These are phyloP conservation scores for Gambusia affinis DNA, from an alignment of 2,113 vertebrate genomes.

Conservation along the genomic window DNA sequence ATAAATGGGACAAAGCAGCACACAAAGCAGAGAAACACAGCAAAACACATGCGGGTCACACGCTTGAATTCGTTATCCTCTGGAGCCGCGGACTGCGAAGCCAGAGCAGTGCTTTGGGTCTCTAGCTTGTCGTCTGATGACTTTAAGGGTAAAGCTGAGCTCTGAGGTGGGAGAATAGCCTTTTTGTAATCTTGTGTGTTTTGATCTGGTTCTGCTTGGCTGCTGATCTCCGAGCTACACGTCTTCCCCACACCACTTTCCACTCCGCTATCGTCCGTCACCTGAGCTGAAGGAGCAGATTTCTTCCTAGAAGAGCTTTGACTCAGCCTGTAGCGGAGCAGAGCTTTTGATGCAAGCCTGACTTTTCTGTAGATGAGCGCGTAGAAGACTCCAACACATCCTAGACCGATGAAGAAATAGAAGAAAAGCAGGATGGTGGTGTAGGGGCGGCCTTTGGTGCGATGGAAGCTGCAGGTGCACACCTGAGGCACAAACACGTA, in stretches of 20 bases:
- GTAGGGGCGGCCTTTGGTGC: slow-evolving; percentile 83
- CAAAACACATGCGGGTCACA: slow-evolving; percentile 62
- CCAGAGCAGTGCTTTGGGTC: not conserved
- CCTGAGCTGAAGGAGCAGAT: slow-evolving; percentile 33
- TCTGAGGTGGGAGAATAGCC: not conserved
- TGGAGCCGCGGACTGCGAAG: slow-evolving; percentile 39
- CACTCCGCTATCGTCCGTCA: slow-evolving; percentile 79
- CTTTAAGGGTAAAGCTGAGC: not conserved
- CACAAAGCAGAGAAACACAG: slow-evolving; percentile 78
- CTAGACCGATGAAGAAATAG: slow-evolving; percentile 86
- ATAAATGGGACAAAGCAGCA: slow-evolving; percentile 85
- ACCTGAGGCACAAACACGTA: slow-evolving; percentile 85
- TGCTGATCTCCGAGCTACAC: slow-evolving; percentile 71
- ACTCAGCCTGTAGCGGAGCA: slow-evolving; percentile 81
- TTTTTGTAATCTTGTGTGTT: slow-evolving; percentile 20
- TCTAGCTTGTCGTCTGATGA: slow-evolving; percentile 6
- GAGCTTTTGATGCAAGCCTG: slow-evolving; percentile 69
- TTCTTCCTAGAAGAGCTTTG: slow-evolving; percentile 67
- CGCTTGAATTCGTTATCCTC: slow-evolving; percentile 81
- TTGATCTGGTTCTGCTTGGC: slow-evolving; percentile 42
- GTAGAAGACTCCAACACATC: slow-evolving; percentile 85
- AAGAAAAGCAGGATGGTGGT: slow-evolving; percentile 85
- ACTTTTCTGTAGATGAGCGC: slow-evolving; percentile 86
- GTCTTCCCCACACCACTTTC: slow-evolving; percentile 64
- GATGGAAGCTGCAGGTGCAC: slow-evolving; percentile 91